Evolutionary conservation across 92 coral and sea anemone species (phyloP), one percentile per base, ranked within the genome.

Genomic region (Phenganax subtilis): DNA sequence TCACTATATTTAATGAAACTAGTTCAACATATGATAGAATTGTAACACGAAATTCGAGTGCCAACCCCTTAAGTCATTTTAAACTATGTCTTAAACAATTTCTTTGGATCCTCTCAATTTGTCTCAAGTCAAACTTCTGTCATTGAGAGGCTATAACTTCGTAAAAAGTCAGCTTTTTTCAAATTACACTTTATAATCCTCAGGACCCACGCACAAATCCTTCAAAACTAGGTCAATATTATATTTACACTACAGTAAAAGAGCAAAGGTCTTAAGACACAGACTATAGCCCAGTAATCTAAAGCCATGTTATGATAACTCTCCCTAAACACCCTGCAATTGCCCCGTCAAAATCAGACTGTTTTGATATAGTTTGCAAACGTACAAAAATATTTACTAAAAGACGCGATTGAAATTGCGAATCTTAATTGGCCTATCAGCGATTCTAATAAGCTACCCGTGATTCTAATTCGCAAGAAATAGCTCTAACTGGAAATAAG

Each of bases 231-330:
- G 9, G 73, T 68, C 73, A 68, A 68, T 68, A 68, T 68, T 68
- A 68, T 68, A 53, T 30, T 68, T 51, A 68, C 73, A 30, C 47
- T 9, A 68, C 53, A 30, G 73, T 68, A 68, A 66, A 68, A 37
- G 47, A 37, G 47, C 47, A 37, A 37, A 37, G 47, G 73, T 10
- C 70, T 64, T 64, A 37, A 2, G 5, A 37, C 47, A 37, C 30
- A 64, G 73, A 68, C 73, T 44, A 30, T 29, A 64, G 70, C 30
- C 5, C 52, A 53, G 73, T 68, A 68, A 68, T 10, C 52, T 7
- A 30, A 68, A 68, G 16, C 73, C 73, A 25, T 30, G 30, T 37
- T 68, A 37, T 37, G 12, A 2, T 68, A 68, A 68, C 47, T 30
- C 25, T 37, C 17, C 53, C 14, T 30, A 30, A 68, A 68, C 73